Evolutionary conservation across 2,888 invertebrate genomes (phyloP).

Genomic region (Pollenia labialis): DNA sequence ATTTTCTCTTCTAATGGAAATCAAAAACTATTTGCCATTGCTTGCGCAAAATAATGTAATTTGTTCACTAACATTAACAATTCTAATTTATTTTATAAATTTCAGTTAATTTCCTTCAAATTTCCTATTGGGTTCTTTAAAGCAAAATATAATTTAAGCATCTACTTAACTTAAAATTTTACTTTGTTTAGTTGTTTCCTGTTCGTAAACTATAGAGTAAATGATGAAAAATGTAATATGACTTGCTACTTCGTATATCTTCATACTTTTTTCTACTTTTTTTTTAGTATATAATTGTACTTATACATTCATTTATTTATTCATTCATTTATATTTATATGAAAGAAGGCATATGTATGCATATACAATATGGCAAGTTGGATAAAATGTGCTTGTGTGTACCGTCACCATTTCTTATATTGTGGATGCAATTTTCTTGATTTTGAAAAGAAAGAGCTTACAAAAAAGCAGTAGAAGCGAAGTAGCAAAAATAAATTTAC

Average conservation of each 20-base stretch:
- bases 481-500: neutral
- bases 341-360: neutral
- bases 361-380: slow-evolving; percentile 22
- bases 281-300: slow-evolving; percentile 42
- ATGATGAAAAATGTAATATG: slow-evolving; percentile 51
- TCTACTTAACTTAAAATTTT: slow-evolving; percentile 11
- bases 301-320: slow-evolving; percentile 55
- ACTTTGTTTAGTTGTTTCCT: slow-evolving; percentile 36
- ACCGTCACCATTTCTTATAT: slow-evolving; percentile 31
- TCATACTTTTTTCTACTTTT: slow-evolving; percentile 10
- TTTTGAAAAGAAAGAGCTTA: slow-evolving; percentile 23
- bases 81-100: neutral
- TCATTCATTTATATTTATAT: slow-evolving; percentile 37
- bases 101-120: neutral
- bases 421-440: slow-evolving; percentile 57
- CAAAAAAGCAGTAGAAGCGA: neutral
- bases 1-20: too few relatives aligned
- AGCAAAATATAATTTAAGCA: slow-evolving; percentile 15
- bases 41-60: too few relatives aligned
- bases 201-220: slow-evolving; percentile 38
- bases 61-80: too few relatives aligned
- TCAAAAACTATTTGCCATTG: too few relatives aligned
- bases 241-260: slow-evolving; percentile 42
- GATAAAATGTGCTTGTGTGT: slow-evolving; percentile 26
- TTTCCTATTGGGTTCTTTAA: slow-evolving; percentile 12